phyloP scores from a whole-genome alignment of 2,113 vertebrate genomes.

The Ariopsis seemanni region DNA sequence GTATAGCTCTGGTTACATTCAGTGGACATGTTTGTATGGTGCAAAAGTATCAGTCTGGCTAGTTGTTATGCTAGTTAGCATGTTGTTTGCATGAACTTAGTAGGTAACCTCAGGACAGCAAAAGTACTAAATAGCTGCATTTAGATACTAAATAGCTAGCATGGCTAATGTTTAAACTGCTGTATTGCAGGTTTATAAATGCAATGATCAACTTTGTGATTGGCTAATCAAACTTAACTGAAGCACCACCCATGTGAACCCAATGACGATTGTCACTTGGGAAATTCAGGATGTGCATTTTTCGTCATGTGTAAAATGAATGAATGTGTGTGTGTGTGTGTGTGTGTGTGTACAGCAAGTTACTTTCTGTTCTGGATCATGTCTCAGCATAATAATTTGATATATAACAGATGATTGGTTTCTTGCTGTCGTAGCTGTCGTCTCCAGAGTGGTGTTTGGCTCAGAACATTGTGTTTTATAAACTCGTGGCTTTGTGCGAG shows the following conservation, averaged over 20 bases:
- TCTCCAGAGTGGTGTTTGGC: neutral
- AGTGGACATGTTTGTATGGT: too few species aligned
- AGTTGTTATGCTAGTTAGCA: neutral
- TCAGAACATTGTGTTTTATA: constrained; percentile 10
- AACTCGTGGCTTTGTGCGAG: constrained; percentile 3
- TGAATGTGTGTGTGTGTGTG: neutral
- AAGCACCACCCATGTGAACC: neutral
- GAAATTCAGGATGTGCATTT: neutral
- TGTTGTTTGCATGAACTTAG: neutral
- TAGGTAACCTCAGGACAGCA: neutral
- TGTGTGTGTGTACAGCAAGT: neutral
- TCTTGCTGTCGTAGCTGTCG: neutral
- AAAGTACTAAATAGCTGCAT: neutral
- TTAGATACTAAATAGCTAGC: neutral
- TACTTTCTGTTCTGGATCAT: neutral
- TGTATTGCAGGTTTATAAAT: neutral
- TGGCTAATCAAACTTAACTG: neutral
- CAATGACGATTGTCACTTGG: neutral
- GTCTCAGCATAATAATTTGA: neutral
- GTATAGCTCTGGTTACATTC: too few species aligned
- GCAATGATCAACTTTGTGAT: neutral
- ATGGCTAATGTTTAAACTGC: neutral
- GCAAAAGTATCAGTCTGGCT: neutral
- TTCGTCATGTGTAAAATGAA: neutral
- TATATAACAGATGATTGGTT: constrained; percentile 31